Percentiles rank a stretch among this genome's conserved stretches.
Conservation (phyloP, 2,888 invertebrate genomes). For the Zygothrica quintamaculata region DNA sequence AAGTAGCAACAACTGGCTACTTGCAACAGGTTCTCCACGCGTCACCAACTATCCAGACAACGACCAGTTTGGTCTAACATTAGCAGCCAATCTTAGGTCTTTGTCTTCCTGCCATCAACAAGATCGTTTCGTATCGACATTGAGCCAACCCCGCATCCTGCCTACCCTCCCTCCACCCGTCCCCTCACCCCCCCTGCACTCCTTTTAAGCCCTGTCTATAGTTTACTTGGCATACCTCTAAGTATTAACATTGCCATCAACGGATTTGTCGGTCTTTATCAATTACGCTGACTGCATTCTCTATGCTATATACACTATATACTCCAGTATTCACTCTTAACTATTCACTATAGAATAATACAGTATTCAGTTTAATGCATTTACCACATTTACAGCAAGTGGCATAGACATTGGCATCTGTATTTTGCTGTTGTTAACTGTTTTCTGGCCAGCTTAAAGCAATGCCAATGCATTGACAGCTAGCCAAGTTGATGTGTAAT, state of each 20-base stretch:
- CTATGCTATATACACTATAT: slow-evolving; percentile 28
- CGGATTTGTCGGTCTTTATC: slow-evolving; percentile 81
- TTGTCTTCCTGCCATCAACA: slow-evolving; percentile 80
- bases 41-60: slow-evolving; percentile 46
- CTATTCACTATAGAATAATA: too few relatives aligned
- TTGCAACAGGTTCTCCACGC: slow-evolving; percentile 70
- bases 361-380: slow-evolving; percentile 43
- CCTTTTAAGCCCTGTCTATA: slow-evolving; percentile 12
- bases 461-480: slow-evolving; percentile 57
- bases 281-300: slow-evolving; percentile 70
- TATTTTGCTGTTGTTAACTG: slow-evolving; percentile 43
- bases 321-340: too few relatives aligned
- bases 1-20: slow-evolving; percentile 16
- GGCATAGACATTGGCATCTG: slow-evolving; percentile 60
- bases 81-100: slow-evolving; percentile 70
- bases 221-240: slow-evolving; percentile 43
- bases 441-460: slow-evolving; percentile 53
- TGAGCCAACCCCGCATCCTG: slow-evolving; percentile 48
- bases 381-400: slow-evolving; percentile 70
- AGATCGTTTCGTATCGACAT: slow-evolving; percentile 74
- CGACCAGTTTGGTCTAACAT: slow-evolving; percentile 46
- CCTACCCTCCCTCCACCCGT: neutral
- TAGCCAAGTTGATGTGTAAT: slow-evolving; percentile 50
- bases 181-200: slow-evolving; percentile 3
- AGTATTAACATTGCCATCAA: slow-evolving; percentile 76